Conservation (phyloP, 2,113 vertebrate species). For the Triplophysa rosa region DNA sequence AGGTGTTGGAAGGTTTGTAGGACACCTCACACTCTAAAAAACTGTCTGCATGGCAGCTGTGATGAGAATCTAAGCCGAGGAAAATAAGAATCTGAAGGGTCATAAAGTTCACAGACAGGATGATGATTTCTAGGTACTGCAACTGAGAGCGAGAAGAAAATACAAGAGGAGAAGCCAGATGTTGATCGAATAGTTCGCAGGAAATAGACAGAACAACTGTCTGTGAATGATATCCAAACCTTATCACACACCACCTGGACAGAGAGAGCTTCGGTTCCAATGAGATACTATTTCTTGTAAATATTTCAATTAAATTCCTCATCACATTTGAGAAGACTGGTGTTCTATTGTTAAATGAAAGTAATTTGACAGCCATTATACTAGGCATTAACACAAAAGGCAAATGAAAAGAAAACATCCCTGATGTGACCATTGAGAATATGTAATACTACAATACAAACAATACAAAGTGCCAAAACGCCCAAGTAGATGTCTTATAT, state of each 20-base stretch:
- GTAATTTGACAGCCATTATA: background rate
- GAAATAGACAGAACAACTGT: slow-evolving; percentile 6
- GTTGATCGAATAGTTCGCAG: slow-evolving; percentile 23
- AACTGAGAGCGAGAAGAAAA: slow-evolving; percentile 6
- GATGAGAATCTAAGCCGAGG: background rate
- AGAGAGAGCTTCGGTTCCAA: slow-evolving; percentile 15
- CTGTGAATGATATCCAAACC: slow-evolving; percentile 7
- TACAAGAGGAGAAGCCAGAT: slow-evolving; percentile 29
- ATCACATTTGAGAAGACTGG: slow-evolving; percentile 26
- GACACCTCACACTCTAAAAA: slow-evolving; percentile 5
- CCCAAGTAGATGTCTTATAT: no score
- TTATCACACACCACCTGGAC: slow-evolving; percentile 23
- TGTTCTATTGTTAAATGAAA: slow-evolving; percentile 19
- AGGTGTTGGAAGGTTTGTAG: background rate
- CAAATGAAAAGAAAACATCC: no score
- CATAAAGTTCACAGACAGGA: slow-evolving; percentile 14
- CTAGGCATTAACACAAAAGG: no score
- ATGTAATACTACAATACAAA: no score
- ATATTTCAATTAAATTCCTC: slow-evolving; percentile 26
- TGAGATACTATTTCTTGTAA: slow-evolving; percentile 30
- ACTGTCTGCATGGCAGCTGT: background rate
- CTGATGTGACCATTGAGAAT: no score
- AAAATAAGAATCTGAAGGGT: slow-evolving; percentile 9
- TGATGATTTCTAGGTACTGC: slow-evolving; percentile 31
- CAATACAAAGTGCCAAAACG: no score